Conservation (phyloP, 2,888 invertebrate species). For the Protula sp. region DNA sequence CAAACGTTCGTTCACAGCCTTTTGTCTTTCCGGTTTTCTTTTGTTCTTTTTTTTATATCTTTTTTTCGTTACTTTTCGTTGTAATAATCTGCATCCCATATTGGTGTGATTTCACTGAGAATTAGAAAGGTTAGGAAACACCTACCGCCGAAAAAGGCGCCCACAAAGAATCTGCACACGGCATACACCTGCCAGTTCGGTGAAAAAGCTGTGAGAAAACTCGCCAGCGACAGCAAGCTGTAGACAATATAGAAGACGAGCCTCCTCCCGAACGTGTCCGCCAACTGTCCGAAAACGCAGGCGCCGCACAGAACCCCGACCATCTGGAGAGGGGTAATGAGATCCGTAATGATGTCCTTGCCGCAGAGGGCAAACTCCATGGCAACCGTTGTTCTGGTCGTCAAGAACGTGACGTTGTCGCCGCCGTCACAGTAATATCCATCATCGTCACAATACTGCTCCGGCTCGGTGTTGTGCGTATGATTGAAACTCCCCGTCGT, state of each 20-base stretch:
- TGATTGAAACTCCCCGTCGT: neutral
- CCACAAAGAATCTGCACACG: constrained; percentile 36
- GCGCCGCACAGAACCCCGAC: constrained; percentile 44
- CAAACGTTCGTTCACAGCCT: no score
- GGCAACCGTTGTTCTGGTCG: no score
- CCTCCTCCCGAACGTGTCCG: constrained; percentile 44
- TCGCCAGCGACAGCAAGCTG: constrained; percentile 33
- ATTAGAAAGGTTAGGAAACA: neutral
- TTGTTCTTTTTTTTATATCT: no score
- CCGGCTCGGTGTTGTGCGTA: no score
- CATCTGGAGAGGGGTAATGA: constrained; percentile 48
- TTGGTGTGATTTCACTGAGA: no score
- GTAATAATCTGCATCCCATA: no score
- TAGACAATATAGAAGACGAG: constrained; percentile 38
- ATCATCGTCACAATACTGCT: neutral
- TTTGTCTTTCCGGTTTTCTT: no score
- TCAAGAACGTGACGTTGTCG: no score
- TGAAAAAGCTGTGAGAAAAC: constrained; percentile 39
- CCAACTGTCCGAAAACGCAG: constrained; percentile 41
- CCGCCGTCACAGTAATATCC: neutral
- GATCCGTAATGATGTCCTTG: constrained; percentile 3
- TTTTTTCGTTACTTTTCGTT: no score
- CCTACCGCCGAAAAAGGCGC: constrained; percentile 43
- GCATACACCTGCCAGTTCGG: constrained; percentile 45
- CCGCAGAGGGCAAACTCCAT: neutral